Evolutionary conservation across 2,797 vertebrate species (phyloP), one percentile per base, ranked within the genome.

Genomic region (Tauraco hartlaubi): DNA sequence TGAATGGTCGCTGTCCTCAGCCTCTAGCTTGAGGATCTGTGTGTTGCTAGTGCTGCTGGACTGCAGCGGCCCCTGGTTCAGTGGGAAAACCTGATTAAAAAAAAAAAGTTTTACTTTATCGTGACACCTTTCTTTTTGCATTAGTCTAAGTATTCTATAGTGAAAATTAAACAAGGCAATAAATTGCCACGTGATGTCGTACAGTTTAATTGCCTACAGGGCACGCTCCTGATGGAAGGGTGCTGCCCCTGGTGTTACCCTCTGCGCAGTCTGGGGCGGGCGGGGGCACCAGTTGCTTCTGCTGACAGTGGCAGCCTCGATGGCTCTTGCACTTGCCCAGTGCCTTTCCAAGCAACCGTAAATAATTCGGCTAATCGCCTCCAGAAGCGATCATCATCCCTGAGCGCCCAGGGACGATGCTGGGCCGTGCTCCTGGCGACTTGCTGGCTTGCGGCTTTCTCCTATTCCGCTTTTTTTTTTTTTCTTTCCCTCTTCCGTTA

Each of bases 391-490:
- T 41, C 39, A 41, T 41, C 39, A 41, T 31, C 41, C 41, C 23
- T 9, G 23, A 37, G 28, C 7, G 12, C 39, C 3, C 2, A 5
- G 63, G 18, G 31, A 6, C 15, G 61, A 10, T 4, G 26, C n/a
- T 22, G 35, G 44, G 6, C 49, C 1, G 1, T 1, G 15, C 15
- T n/a, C 15, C 59, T 4, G 4, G 19, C 29, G 44, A 9, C 44
- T 15, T 4, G 10, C 22, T 7, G 35, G 16, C 46, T n/a, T 26
- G 9, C 1, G 18, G 33, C 33, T 41, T 49, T 28, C 43, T 26
- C 28, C 51, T 19, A 5, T 11, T 13, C 51, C 26, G 3, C n/a
- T 25, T 12, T 3, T 4, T 35, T 35, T 35, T 35, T 35, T 16
- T 4, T 8, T 19, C 23, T 35, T 13, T 2, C 8, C 52, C 28